Evolutionary conservation across 2,113 vertebrate species (phyloP), one percentile per base, ranked within the genome.

Genomic region (Oreocharis arfaki): DNA sequence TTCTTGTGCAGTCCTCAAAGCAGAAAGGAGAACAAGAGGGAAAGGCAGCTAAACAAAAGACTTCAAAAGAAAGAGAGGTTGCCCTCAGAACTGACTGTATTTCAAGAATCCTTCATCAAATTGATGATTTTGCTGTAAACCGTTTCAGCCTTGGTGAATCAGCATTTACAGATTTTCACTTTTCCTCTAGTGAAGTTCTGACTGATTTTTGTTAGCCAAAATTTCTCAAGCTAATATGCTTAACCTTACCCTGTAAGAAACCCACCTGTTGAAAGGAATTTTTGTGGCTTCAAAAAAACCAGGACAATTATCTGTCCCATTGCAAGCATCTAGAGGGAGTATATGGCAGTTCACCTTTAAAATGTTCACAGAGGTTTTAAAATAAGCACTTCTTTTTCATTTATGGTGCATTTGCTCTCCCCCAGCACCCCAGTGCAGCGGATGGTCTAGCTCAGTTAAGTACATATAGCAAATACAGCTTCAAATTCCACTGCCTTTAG

Each of bases 261-360:
- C 2, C 1, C 44, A 44, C 13, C 4, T 32, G 3, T 8, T 59
- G 12, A 74, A 87, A 37, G 7, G 19, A 49, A 33, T 13, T 70
- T 84, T 57, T 75, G 21, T 0, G 0, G 28, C 16, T 78, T 55
- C 2, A 65, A 59, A 70, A 44, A 55, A 46, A 5, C 0, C 33
- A 55, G 26, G 11, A 35, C 42, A 79, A 24, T 53, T 0, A 30
- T 61, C 37, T 46, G 6, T n/a, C 12, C 10, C 20, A 26, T 7
- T 61, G 37, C 57, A 74, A 81, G 24, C 24, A 65, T 23, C 41
- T 21, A 56, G 42, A 90, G 12, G 6, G 4, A 24, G 1, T 8
- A 55, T 59, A 64, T 33, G 4, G 13, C 17, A 46, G 10, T 33
- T 68, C 26, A 50, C 24, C 20, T 78, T 30, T 49, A 49, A 79